Base-by-base conservation (phyloP, 2,113 vertebrate species). In the Capricornis sumatraensis region DNA sequence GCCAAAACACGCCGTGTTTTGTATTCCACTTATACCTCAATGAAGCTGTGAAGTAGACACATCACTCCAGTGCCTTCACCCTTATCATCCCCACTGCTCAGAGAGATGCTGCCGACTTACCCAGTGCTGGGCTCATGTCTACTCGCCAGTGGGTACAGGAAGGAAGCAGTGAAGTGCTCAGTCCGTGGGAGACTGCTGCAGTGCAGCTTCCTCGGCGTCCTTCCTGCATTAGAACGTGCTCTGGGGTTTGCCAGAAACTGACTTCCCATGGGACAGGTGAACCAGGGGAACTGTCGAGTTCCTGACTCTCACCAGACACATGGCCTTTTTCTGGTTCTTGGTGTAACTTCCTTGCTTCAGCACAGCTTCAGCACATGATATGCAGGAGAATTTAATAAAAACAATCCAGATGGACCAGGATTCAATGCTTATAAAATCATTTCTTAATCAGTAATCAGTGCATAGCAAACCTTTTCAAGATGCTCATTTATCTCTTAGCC, bases 401-500 rank as follows among this genome's bases (percentile, higher is more conserved):
- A 13, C 55, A 25, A 45, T 91, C 71, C 82, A 86, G 89, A 47
- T 60, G 95, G 92, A 74, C 86, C 84, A 50, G 78, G 62, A 94
- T 58, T 36, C 27, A n/a, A 58, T 25, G 40, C 52, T 74, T 43
- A 94, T 74, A 53, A 93, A 87, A 87, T 81, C 43, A 64, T 91
- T 93, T 94, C 89, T 81, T 93, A 71, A 97, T 96, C 91, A 93
- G 96, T 95, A 89, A 89, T 95, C 95, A 84, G 98, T 11, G 0
- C 74, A 50, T 15, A 95, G 93, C 86, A 87, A 83, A 93, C 52
- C 57, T 45, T 94, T 98, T 91, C 71, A 87, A 52, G 62, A 89
- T 86, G 25, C 79, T 95, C 96, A 93, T 97, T 97, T 98, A 95
- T 97, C 97, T 98, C 95, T 89, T 45, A 67, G 97, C 83, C 62